Evolutionary conservation across 2,797 vertebrate genomes (phyloP).

Genomic region (Moxostoma hubbsi): DNA sequence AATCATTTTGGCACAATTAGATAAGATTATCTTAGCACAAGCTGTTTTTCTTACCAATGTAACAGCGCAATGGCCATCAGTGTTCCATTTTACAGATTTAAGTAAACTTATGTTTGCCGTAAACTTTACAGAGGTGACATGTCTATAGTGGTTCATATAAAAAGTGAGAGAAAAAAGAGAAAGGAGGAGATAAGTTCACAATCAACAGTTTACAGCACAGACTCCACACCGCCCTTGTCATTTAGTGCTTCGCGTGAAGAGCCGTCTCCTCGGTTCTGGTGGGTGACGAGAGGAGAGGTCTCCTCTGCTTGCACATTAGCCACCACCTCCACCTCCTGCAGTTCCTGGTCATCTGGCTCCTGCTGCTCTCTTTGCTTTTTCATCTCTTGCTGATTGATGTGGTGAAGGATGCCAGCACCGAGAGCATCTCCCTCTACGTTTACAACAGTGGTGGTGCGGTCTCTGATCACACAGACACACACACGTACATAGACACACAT

Average conservation of each 20-base stretch:
- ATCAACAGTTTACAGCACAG: constrained; percentile 71
- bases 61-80: constrained; percentile 29
- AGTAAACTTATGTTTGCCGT: constrained; percentile 14
- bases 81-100: constrained; percentile 20
- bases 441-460: constrained; percentile 95
- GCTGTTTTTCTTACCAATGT: constrained; percentile 1
- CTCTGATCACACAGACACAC: constrained; percentile 74
- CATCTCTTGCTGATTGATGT: constrained; percentile 89
- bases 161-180: constrained; percentile 38
- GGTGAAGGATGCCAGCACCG: constrained; percentile 94
- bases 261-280: constrained; percentile 70
- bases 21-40: constrained; percentile 30
- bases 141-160: constrained; percentile 31
- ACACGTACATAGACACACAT: too few relatives aligned
- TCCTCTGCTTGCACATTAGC: constrained; percentile 89
- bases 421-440: constrained; percentile 97
- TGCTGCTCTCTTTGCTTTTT: constrained; percentile 67
- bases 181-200: constrained; percentile 43
- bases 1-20: constrained; percentile 32
- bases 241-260: constrained; percentile 55
- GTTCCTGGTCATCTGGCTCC: constrained; percentile 73
- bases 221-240: constrained; percentile 73
- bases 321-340: constrained; percentile 86
- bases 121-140: constrained; percentile 24
- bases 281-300: constrained; percentile 88